Percentiles rank a stretch among this genome's conserved stretches.
Evolutionary conservation across 2,888 invertebrate genomes (phyloP).

Genomic region (Metacarcinus magister): DNA sequence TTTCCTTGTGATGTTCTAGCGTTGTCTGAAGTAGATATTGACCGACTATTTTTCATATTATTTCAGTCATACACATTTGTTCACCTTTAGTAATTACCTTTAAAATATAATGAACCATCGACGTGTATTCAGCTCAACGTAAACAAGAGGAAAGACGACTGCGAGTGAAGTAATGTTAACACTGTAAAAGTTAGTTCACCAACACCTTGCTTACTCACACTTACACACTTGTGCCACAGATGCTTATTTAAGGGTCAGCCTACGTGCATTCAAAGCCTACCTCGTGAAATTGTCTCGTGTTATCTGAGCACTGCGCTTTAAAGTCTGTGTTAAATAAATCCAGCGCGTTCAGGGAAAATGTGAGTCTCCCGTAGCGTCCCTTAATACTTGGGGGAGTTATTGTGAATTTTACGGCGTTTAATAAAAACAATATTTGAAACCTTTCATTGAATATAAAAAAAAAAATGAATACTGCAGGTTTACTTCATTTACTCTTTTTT

Average conservation of each 20-base stretch:
- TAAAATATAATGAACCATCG: neutral
- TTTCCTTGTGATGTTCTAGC: neutral
- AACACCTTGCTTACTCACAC: neutral
- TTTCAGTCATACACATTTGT: neutral
- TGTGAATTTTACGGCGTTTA: constrained; percentile 39
- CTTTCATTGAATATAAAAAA: neutral
- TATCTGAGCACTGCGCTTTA: neutral
- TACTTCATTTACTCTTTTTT: neutral
- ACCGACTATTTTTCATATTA: neutral
- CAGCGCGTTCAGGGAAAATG: neutral
- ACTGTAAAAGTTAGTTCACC: no score
- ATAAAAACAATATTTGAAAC: constrained; percentile 47
- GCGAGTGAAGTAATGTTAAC: no score
- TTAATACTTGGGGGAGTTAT: neutral
- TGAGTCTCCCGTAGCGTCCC: neutral
- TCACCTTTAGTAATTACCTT: neutral
- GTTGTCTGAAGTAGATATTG: neutral
- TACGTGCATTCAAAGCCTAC: neutral
- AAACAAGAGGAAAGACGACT: no score
- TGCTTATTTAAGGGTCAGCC: neutral
- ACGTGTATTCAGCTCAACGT: no score
- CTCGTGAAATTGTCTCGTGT: neutral
- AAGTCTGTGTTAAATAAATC: neutral
- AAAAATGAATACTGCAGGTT: neutral
- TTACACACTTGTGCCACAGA: neutral